A percentile compares a stretch with the other conserved stretches of the same genome.
phyloP scores from a whole-genome alignment of 2,797 vertebrate species.

The Nyctibius grandis region DNA sequence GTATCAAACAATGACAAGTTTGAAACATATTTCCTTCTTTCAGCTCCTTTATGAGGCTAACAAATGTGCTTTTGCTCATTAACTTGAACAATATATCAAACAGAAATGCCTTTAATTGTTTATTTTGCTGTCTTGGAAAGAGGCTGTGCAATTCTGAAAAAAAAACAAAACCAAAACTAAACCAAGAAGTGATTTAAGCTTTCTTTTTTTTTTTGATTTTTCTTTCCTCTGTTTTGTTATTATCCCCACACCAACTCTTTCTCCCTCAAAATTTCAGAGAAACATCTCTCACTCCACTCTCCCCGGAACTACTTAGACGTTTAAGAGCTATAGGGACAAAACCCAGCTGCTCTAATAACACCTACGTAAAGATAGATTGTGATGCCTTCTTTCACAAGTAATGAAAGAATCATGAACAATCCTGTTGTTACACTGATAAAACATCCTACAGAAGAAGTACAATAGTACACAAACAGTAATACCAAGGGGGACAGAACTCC shows the following conservation, averaged over 20 bases:
- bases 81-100: slow-evolving; percentile 55
- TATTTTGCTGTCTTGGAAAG: slow-evolving; percentile 31
- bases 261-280: background rate
- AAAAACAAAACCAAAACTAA: background rate
- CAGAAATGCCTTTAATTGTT: slow-evolving; percentile 50
- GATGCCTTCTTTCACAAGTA: background rate
- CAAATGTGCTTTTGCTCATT: slow-evolving; percentile 35
- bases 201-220: background rate
- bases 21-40: slow-evolving; percentile 35
- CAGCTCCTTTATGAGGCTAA: background rate
- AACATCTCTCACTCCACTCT: background rate
- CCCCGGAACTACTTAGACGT: background rate
- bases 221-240: background rate
- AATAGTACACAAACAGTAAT: background rate
- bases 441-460: background rate
- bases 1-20: slow-evolving; percentile 50
- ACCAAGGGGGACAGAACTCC: background rate
- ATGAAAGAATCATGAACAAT: background rate
- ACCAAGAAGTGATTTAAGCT: background rate
- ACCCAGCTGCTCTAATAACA: background rate
- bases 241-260: background rate
- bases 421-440: background rate
- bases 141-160: background rate
- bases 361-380: background rate
- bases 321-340: background rate